Evolutionary conservation across 2,113 vertebrate species (phyloP), one percentile per base, ranked within the genome.

Genomic region (Ahaetulla prasina): DNA sequence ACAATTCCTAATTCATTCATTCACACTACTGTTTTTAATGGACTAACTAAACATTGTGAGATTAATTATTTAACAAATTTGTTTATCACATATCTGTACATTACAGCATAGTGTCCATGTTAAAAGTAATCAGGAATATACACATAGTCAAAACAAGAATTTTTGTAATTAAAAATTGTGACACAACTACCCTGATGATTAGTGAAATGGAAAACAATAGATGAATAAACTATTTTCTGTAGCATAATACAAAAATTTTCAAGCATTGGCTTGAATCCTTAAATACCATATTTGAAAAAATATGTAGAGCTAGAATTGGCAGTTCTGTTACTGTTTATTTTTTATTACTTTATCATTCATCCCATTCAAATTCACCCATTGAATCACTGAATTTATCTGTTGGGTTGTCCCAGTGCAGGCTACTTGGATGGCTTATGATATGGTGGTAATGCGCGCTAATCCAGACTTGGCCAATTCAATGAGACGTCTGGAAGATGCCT

Each of bases 381-480:
- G 53, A 35, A 85, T 85, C 52, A 89, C 23, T 43, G 91, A 52
- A 18, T 86, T 27, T 16, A 4, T 4, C 45, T 92, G 1, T 96
- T 96, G 93, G 85, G 11, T 93, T 93, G 90, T 96, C 96, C 92
- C 54, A 99, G 99, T 98, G 92, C 97, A 97, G 88, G 93, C 98
- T 74, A 97, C 98, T 0, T 98, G 97, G 98, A 98, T 98, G 98
- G 95, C 97, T 2, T 99, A 98, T 1, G 97, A 98, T 94, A 97
- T 98, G 96, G 97, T 98, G 54, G 96, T 97, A 5, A 94, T 98
- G 60, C 97, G 98, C 30, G 98, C 98, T 91, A 96, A 96, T 94
- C 98, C 98, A 27, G 95, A 97, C 4, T 93, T 98, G 92, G 88
- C 85, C 10, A 95, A 93, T 12, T 96, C 97, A 35, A 91, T 98